phyloP scores from a whole-genome alignment of 2,797 vertebrate species.

The Chiroxiphia lanceolata region DNA sequence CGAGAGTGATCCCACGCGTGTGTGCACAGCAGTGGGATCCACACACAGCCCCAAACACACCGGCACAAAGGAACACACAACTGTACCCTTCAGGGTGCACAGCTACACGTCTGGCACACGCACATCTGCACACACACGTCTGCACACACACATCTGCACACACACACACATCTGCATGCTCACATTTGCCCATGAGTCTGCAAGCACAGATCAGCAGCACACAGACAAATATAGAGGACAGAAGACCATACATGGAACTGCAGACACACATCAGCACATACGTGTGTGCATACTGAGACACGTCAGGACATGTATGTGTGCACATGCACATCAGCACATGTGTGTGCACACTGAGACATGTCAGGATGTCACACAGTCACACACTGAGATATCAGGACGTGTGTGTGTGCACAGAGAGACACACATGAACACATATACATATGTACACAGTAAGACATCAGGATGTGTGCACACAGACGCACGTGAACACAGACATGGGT shows the following conservation, averaged over 20 bases:
- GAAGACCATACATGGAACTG: rapidly evolving
- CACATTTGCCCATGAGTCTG: rapidly evolving
- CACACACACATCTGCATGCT: not conserved
- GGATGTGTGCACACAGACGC: too few relatives aligned
- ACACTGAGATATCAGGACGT: not conserved
- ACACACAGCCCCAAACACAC: not conserved
- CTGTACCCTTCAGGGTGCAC: not conserved
- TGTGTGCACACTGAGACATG: rapidly evolving
- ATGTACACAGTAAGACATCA: too few relatives aligned
- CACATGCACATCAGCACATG: not conserved
- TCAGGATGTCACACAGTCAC: too few relatives aligned
- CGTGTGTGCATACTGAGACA: too few relatives aligned
- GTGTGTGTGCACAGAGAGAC: not conserved
- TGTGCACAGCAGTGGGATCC: not conserved
- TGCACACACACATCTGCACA: not conserved
- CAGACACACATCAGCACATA: not conserved
- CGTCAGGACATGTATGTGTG: not conserved
- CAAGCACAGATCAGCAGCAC: not conserved
- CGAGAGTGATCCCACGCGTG: rapidly evolving
- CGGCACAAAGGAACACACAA: not conserved
- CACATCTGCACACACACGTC: not conserved
- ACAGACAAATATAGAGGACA: rapidly evolving
- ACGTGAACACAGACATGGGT: rapidly evolving
- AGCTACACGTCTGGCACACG: not conserved
- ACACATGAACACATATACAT: too few relatives aligned